A percentile compares a stretch with the other conserved stretches of the same genome.
phyloP scores from a whole-genome alignment of 2,797 vertebrate genomes.

The Ctenopoma multispine region DNA sequence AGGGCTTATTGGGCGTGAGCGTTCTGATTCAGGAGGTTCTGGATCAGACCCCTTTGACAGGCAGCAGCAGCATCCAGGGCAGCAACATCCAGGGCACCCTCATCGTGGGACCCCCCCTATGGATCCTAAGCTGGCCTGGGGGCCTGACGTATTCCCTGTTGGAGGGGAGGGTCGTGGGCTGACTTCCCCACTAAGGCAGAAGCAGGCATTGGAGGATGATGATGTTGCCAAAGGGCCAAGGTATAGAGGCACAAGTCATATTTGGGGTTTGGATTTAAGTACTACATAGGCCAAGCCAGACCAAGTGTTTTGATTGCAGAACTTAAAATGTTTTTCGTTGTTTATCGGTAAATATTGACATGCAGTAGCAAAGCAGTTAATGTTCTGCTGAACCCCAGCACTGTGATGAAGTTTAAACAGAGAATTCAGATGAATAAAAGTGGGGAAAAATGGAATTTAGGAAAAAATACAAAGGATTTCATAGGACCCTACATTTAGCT shows the following conservation, averaged over 20 bases:
- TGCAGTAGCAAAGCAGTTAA: too few relatives aligned
- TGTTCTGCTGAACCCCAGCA: too few relatives aligned
- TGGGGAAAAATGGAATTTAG: too few relatives aligned
- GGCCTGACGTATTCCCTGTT: slow-evolving; percentile 87
- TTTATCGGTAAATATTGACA: too few relatives aligned
- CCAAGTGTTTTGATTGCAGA: not conserved
- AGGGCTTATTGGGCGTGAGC: slow-evolving; percentile 92
- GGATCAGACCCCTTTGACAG: slow-evolving; percentile 92
- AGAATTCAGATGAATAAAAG: too few relatives aligned
- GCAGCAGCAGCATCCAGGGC: slow-evolving; percentile 77
- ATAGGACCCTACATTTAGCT: too few relatives aligned
- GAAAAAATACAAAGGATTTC: too few relatives aligned
- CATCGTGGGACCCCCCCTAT: slow-evolving; percentile 92
- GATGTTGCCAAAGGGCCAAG: slow-evolving; percentile 88
- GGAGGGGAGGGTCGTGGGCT: slow-evolving; percentile 84
- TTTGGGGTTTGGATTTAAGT: not conserved
- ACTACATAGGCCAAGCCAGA: not conserved
- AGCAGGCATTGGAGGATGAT: slow-evolving; percentile 88
- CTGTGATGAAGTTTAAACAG: too few relatives aligned
- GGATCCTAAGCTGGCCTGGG: slow-evolving; percentile 93
- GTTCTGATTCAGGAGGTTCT: slow-evolving; percentile 93
- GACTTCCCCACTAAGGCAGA: slow-evolving; percentile 88
- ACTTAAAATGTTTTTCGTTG: too few relatives aligned
- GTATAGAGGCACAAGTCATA: slow-evolving; percentile 66
- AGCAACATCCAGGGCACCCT: slow-evolving; percentile 80